These are phyloP conservation scores for Hermaeophaga mercurialis DNA, from an alignment of 2,888 invertebrate species.

Conservation along the genomic window DNA sequence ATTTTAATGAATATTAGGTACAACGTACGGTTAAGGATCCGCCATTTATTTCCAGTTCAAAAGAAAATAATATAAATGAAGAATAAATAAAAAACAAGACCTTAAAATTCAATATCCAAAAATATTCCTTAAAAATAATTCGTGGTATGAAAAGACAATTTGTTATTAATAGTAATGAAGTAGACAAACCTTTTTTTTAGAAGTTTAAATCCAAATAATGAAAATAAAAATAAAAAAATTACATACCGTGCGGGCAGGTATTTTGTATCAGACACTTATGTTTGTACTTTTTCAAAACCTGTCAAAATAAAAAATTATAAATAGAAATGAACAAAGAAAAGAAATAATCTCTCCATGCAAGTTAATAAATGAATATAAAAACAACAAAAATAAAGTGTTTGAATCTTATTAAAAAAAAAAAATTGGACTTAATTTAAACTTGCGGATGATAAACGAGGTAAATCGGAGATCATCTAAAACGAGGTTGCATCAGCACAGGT, in stretches of 20 bases:
- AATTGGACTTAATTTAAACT: constrained; percentile 47
- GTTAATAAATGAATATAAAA: constrained; percentile 9
- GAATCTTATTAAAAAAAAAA: constrained; percentile 17
- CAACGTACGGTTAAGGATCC: no score
- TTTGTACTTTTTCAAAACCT: constrained; percentile 49
- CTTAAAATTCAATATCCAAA: constrained; percentile 9
- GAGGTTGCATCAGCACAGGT: constrained; percentile 74
- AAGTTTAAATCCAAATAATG: constrained; percentile 17
- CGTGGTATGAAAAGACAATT: constrained; percentile 2
- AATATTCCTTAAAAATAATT: constrained; percentile 10
- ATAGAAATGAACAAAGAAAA: constrained; percentile 18
- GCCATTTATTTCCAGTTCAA: constrained; percentile 1
- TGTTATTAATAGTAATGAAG: neutral
- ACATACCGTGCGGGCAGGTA: constrained; percentile 39
- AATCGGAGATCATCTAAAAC: constrained; percentile 83
- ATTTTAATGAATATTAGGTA: no score
- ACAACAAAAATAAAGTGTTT: constrained; percentile 16
- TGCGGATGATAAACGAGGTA: constrained; percentile 63
- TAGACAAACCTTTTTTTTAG: constrained; percentile 27
- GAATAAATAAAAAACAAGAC: constrained; percentile 1
- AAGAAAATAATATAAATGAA: constrained; percentile 5
- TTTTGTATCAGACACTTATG: constrained; percentile 27
- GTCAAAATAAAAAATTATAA: constrained; percentile 50
- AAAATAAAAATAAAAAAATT: constrained; percentile 31
- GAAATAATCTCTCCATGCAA: constrained; percentile 9